These are phyloP conservation scores for Gymnoscopelus microlampas DNA, from an alignment of 2,797 vertebrate genomes.

Conservation along the genomic window DNA sequence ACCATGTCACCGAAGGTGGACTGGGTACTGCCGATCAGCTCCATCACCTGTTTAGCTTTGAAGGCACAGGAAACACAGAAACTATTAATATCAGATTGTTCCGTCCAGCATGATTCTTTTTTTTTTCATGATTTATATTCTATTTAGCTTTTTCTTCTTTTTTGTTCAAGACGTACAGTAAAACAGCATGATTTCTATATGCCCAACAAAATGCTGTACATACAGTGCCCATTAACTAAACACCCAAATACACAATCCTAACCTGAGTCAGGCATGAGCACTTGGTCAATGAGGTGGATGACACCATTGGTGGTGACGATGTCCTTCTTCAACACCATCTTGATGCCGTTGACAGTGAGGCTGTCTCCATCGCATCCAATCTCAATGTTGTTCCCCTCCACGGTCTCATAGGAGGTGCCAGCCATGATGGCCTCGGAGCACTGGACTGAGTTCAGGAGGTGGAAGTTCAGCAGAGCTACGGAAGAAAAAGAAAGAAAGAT, in stretches of 20 bases:
- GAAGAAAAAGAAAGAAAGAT: slow-evolving; percentile 6
- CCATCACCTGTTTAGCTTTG: slow-evolving; percentile 94
- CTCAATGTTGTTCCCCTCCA: slow-evolving; percentile 92
- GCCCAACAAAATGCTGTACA: not conserved
- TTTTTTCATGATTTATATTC: not conserved
- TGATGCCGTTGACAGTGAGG: slow-evolving; percentile 92
- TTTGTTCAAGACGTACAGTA: not conserved
- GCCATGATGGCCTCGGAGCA: slow-evolving; percentile 95
- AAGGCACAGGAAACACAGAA: slow-evolving; percentile 28
- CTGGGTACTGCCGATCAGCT: slow-evolving; percentile 88
- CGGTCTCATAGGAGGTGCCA: slow-evolving; percentile 88
- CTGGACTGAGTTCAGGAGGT: slow-evolving; percentile 91
- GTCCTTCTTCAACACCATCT: slow-evolving; percentile 95
- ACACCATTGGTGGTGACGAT: slow-evolving; percentile 95
- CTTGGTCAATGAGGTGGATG: slow-evolving; percentile 93
- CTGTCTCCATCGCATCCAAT: slow-evolving; percentile 95
- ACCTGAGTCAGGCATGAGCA: slow-evolving; percentile 97
- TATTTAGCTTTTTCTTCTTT: too few species aligned
- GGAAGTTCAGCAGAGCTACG: slow-evolving; percentile 92
- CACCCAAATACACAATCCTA: slow-evolving; percentile 52
- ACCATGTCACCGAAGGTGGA: slow-evolving; percentile 90
- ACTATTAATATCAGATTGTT: slow-evolving; percentile 29
- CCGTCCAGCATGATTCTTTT: not conserved
- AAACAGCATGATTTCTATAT: not conserved
- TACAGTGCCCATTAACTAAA: not conserved